Conservation (phyloP, 2,797 vertebrate species). For the Distichodus sexfasciatus region DNA sequence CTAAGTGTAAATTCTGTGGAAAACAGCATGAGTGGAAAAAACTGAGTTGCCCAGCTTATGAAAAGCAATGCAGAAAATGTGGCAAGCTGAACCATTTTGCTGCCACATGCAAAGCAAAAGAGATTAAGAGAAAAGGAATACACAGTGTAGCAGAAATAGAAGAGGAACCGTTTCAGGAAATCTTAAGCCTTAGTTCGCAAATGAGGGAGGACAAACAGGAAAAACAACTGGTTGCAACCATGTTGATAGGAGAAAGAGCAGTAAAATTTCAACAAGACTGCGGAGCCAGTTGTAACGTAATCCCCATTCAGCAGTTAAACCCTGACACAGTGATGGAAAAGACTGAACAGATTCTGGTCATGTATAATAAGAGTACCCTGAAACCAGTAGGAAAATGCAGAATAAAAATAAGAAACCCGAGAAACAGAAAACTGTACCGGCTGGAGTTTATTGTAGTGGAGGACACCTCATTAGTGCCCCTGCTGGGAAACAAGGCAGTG, state of each 20-base stretch:
- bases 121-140: background rate
- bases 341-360: slow-evolving; percentile 18
- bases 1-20: slow-evolving; percentile 11
- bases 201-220: background rate
- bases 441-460: slow-evolving; percentile 18
- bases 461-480: background rate
- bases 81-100: slow-evolving; percentile 13
- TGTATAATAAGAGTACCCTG: slow-evolving; percentile 39
- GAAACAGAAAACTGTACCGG: slow-evolving; percentile 34
- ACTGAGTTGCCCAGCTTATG: background rate
- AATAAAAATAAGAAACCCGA: slow-evolving; percentile 28
- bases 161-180: background rate
- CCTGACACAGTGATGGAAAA: slow-evolving; percentile 1
- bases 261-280: slow-evolving; percentile 16
- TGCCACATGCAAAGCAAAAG: background rate
- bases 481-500: slow-evolving; percentile 12
- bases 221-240: slow-evolving; percentile 18
- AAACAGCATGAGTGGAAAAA: slow-evolving; percentile 1
- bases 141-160: slow-evolving; percentile 8
- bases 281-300: slow-evolving; percentile 6
- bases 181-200: background rate
- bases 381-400: slow-evolving; percentile 29
- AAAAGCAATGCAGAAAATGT: slow-evolving; percentile 6
- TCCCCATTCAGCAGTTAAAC: slow-evolving; percentile 12
- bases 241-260: slow-evolving; percentile 8